A percentile compares a stretch with the other conserved stretches of the same genome.
Conservation (phyloP, 2,888 invertebrate species). For the Aradus depressus region DNA sequence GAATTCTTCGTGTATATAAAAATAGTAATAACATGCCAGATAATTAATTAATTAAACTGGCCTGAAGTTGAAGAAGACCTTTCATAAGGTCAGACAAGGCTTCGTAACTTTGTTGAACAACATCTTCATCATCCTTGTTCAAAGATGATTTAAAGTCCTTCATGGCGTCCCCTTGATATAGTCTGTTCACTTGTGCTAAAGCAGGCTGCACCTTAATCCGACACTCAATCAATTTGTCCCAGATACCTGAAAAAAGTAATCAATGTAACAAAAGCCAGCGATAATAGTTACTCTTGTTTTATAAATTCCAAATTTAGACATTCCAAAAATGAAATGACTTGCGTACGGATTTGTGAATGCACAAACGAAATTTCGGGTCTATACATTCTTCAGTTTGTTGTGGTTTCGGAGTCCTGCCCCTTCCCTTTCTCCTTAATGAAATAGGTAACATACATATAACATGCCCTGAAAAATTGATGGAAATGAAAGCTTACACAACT, state of each 20-base stretch:
- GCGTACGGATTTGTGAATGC: too few species aligned
- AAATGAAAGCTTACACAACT: constrained; percentile 32
- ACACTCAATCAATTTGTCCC: constrained; percentile 77
- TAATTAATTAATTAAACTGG: constrained; percentile 16
- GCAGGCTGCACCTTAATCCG: constrained; percentile 81
- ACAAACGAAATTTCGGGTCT: too few species aligned
- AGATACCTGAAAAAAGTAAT: constrained; percentile 47
- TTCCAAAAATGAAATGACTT: too few species aligned
- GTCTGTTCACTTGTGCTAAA: constrained; percentile 59
- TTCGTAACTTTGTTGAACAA: constrained; percentile 42
- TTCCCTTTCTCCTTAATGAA: too few species aligned
- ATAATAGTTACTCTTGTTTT: too few species aligned
- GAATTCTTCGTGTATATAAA: too few species aligned
- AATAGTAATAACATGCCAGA: too few species aligned
- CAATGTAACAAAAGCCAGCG: too few species aligned
- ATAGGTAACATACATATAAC: not conserved
- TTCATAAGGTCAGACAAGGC: constrained; percentile 51
- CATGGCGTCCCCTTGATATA: constrained; percentile 55
- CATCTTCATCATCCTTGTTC: constrained; percentile 33
- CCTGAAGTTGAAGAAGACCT: constrained; percentile 38
- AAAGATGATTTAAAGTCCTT: constrained; percentile 36
- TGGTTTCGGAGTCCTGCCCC: too few species aligned
- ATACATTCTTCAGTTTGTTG: too few species aligned
- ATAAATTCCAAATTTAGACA: too few species aligned
- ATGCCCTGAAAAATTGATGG: constrained; percentile 6